Conservation (phyloP, 2,113 vertebrate genomes). For the Nyctereutes procyonoides region DNA sequence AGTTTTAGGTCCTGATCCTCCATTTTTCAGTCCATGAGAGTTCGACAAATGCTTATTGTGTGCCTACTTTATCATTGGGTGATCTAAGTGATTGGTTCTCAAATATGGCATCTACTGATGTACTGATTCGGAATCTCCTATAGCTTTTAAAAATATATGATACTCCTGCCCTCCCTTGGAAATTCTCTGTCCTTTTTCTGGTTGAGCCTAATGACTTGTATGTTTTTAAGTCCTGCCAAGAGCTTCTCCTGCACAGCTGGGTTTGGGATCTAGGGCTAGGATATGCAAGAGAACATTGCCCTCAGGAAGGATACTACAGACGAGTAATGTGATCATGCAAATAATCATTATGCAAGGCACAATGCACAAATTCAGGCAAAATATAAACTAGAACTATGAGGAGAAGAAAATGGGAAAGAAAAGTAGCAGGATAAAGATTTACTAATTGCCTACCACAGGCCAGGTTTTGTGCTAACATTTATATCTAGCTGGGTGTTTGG, state of each 20-base stretch:
- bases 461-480: not conserved
- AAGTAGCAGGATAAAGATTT: not conserved
- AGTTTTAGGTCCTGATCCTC: not conserved
- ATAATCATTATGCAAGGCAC: not conserved
- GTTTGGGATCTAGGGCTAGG: not conserved
- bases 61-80: not conserved
- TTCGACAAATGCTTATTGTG: not conserved
- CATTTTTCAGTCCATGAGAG: not conserved
- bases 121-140: not conserved
- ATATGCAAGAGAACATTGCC: not conserved
- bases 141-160: not conserved
- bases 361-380: not conserved
- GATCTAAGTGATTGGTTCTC: not conserved
- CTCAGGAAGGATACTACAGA: not conserved
- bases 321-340: not conserved
- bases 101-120: not conserved
- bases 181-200: not conserved
- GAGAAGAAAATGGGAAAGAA: not conserved
- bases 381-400: not conserved
- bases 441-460: not conserved
- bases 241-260: not conserved
- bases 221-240: not conserved
- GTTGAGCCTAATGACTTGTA: not conserved
- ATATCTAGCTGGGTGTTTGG: not conserved
- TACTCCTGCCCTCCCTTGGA: not conserved